Base-by-base conservation (phyloP, 2,888 invertebrate genomes). In the Scaptomyza tumidula region DNA sequence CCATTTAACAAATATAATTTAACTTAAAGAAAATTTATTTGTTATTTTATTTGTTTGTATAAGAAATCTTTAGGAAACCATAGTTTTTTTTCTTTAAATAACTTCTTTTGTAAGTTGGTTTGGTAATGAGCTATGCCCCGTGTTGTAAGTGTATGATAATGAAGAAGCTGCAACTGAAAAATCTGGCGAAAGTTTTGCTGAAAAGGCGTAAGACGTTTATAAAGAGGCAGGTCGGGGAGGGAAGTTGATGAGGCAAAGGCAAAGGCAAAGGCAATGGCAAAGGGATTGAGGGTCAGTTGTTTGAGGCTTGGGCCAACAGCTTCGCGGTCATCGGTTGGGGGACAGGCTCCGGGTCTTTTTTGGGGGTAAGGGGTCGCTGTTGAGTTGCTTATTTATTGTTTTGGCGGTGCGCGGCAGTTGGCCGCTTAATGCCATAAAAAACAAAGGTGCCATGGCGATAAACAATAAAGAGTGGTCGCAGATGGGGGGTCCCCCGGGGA, bases 401-500 rank as follows among this genome's bases (percentile, higher is more conserved):
- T 81, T 87, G 71, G 74, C 74, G 86, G 82, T 75, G 75, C 74
- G 65, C 67, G 81, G 81, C 87, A 86, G 87, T 82, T 82, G 80
- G 84, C 65, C 75, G 85, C 85, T 82, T 80, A 75, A 75, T 64
- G 83, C 86, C 83, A 86, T 88, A 85, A 83, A 83, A 88, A 82
- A 74, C 86, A 82, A 83, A 88, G 83, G 83, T 83, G 83, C 88
- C 77, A 76, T 70, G 74, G 66, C 88, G 78, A 83, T 83, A 81
- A 87, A 81, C 78, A 85, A 87, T 81, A 76, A 78, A 73, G 70
- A 59, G 33, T 11, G 50, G 54, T 29, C 57, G 55, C 58, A 41
- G 61, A 45, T 55, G 67, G 45, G 31, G 39, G 53, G 4, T 24
- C 44, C 44, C 13, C 19, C 19, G 41, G n/a, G 29, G 43, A 0